Conservation (phyloP, 2,888 invertebrate species). For the Stenodema calcarata region DNA sequence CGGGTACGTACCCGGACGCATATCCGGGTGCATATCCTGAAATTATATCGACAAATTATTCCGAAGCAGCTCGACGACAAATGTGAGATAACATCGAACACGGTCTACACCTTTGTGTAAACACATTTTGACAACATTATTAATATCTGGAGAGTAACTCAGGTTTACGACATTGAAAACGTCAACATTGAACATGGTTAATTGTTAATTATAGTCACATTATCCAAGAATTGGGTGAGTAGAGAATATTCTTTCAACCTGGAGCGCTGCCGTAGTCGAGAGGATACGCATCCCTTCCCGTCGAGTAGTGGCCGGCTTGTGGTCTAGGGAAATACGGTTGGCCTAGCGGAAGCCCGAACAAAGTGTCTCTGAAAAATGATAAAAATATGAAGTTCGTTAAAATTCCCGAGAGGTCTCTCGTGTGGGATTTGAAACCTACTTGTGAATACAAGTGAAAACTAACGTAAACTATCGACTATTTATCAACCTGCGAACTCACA, state of each 20-base stretch:
- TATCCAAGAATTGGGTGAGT: not conserved
- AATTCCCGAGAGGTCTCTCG: no score
- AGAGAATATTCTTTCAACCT: not conserved
- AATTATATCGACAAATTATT: not conserved
- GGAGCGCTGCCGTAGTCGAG: not conserved
- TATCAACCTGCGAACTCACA: no score
- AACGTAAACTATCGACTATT: no score
- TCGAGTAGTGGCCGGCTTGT: not conserved
- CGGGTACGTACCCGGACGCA: not conserved
- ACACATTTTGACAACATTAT: not conserved
- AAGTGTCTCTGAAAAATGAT: conserved; percentile 16
- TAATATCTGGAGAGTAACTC: no score
- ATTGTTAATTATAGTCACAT: not conserved
- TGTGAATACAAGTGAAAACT: no score
- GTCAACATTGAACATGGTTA: no score
- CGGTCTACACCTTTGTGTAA: not conserved
- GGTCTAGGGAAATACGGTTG: not conserved
- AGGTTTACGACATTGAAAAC: no score
- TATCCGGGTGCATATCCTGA: not conserved
- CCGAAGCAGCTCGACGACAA: not conserved
- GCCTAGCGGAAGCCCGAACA: not conserved
- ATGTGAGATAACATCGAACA: no score
- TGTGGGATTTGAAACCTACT: no score
- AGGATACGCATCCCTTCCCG: not conserved
- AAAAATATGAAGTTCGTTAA: no score